Percentiles rank a stretch among this genome's conserved stretches.
Conservation (phyloP, 2,113 vertebrate species). For the Aleadryas rufinucha region DNA sequence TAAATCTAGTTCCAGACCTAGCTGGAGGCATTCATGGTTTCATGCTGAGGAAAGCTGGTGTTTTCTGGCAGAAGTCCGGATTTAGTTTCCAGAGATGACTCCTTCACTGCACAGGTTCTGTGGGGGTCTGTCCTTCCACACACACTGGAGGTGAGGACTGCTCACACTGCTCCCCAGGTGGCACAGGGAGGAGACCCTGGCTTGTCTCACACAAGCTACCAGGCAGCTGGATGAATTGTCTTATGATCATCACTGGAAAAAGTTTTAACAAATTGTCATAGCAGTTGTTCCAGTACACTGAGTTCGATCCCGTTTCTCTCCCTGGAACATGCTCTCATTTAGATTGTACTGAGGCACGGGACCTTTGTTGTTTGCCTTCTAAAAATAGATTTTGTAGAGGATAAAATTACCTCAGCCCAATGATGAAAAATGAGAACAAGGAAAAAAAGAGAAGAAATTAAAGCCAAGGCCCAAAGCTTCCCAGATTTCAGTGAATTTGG, state of each 20-base stretch:
- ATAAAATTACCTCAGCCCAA: constrained; percentile 12
- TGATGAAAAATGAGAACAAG: not conserved
- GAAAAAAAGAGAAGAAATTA: constrained; percentile 5
- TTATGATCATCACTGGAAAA: not conserved
- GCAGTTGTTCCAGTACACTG: constrained; percentile 44
- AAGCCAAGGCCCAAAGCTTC: not conserved
- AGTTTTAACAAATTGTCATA: constrained; percentile 47
- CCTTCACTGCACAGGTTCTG: not conserved
- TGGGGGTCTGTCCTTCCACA: not conserved
- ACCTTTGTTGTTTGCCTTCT: constrained; percentile 43
- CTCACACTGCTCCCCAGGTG: not conserved
- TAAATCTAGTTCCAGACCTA: not conserved
- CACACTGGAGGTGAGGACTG: not conserved
- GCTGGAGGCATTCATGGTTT: not conserved
- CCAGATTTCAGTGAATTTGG: not conserved
- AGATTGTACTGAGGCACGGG: not conserved
- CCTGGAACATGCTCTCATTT: constrained; percentile 23
- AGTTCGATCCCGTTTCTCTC: not conserved
- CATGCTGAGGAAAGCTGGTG: not conserved
- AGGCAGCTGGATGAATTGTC: not conserved
- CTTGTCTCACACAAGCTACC: not conserved
- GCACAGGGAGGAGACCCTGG: not conserved
- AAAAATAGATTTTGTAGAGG: constrained; percentile 19
- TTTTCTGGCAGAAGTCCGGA: not conserved
- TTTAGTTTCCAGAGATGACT: not conserved